These are phyloP conservation scores for Thecocarcelia acutangulata DNA, from an alignment of 2,888 invertebrate genomes.

Conservation along the genomic window DNA sequence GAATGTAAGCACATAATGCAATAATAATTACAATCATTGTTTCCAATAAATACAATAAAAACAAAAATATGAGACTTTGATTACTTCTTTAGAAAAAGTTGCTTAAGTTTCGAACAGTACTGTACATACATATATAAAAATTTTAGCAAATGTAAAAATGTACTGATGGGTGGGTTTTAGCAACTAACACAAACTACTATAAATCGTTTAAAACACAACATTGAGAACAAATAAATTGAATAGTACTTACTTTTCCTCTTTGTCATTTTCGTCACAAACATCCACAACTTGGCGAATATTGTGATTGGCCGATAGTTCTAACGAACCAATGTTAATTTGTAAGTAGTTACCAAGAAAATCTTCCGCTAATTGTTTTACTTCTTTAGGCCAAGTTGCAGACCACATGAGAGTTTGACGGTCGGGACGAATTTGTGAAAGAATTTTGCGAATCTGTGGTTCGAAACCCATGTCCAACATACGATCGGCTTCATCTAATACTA, in stretches of 20 bases:
- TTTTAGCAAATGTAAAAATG: too few relatives aligned
- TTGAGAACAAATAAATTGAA: neutral
- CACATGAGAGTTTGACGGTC: conserved; percentile 99
- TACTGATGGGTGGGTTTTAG: too few relatives aligned
- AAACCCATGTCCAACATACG: conserved; percentile 99
- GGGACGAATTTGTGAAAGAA: conserved; percentile 95
- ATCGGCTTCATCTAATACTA: conserved; percentile 95
- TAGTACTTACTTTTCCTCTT: conserved; percentile 84
- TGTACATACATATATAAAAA: too few relatives aligned
- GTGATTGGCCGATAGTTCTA: conserved; percentile 93
- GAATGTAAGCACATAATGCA: too few relatives aligned
- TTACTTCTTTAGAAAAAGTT: too few relatives aligned
- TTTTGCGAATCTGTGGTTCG: conserved; percentile 97
- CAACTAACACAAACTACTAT: too few relatives aligned
- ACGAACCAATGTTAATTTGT: conserved; percentile 94
- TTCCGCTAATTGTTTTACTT: conserved; percentile 94
- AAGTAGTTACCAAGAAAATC: conserved; percentile 95
- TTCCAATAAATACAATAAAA: too few relatives aligned
- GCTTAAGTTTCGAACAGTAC: too few relatives aligned
- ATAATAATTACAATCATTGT: too few relatives aligned
- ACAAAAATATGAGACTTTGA: too few relatives aligned
- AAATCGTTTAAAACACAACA: neutral
- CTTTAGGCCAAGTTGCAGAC: conserved; percentile 99
- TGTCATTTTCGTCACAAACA: conserved; percentile 89
- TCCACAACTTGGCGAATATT: conserved; percentile 93